These are phyloP conservation scores for Stegodyphus mimosarum DNA, from an alignment of 1,140 invertebrate species.

Conservation along the genomic window DNA sequence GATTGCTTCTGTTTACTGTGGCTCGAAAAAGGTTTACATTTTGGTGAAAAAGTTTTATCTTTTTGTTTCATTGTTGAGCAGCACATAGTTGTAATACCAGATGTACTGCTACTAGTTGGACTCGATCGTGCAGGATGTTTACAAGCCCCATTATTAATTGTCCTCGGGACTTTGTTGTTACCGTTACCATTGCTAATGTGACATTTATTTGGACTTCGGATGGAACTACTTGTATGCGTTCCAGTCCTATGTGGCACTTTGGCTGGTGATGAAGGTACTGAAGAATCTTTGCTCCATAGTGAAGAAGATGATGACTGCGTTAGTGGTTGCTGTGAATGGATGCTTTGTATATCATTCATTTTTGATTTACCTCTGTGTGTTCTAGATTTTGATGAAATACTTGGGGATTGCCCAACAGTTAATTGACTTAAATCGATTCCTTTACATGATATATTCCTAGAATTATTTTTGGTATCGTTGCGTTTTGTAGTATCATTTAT, in stretches of 20 bases:
- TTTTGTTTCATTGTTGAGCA: constrained; percentile 34
- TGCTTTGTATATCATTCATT: constrained; percentile 10
- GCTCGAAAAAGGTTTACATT: not conserved
- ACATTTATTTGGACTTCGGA: constrained; percentile 9
- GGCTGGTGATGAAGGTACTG: constrained; percentile 19
- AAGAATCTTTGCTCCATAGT: constrained; percentile 52
- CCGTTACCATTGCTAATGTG: constrained; percentile 5
- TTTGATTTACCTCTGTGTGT: constrained; percentile 38
- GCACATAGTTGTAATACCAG: constrained; percentile 45
- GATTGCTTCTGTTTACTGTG: constrained; percentile 39
- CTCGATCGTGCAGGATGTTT: constrained; percentile 42
- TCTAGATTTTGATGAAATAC: constrained; percentile 38
- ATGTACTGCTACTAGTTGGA: constrained; percentile 50
- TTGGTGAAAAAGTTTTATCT: constrained; percentile 37
- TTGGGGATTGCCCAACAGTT: constrained; percentile 45
- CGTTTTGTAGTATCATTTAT: constrained; percentile 24
- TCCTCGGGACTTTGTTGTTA: constrained; percentile 24
- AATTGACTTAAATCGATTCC: constrained; percentile 26
- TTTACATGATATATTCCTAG: constrained; percentile 20
- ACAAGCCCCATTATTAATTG: constrained; percentile 8
- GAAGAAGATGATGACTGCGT: constrained; percentile 46
- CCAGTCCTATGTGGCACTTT: constrained; percentile 21
- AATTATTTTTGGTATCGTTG: constrained; percentile 28
- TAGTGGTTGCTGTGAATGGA: constrained; percentile 19
- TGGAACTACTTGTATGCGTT: not conserved